Percentiles rank a stretch among this genome's conserved stretches.
Conservation (phyloP, 2,888 invertebrate genomes). For the Protophormia terraenovae region DNA sequence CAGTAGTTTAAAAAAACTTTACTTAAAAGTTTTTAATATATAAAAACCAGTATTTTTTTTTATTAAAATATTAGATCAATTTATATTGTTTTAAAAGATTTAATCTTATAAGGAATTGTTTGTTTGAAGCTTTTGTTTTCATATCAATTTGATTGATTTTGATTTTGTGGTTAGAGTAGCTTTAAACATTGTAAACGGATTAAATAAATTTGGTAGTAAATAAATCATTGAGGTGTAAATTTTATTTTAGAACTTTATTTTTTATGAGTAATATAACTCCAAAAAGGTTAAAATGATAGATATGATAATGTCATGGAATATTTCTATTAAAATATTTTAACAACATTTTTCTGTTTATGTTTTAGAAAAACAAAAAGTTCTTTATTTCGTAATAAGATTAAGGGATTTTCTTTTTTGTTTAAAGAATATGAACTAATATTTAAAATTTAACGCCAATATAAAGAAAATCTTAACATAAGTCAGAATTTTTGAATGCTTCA, state of each 20-base stretch:
- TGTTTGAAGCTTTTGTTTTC: neutral
- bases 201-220: neutral
- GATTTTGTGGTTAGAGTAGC: constrained; percentile 33
- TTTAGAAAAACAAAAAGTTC: neutral
- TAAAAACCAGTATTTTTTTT: constrained; percentile 32
- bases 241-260: neutral
- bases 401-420: neutral
- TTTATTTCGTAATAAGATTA: too few relatives aligned
- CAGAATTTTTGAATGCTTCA: neutral
- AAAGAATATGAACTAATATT: too few relatives aligned
- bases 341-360: neutral
- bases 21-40: neutral
- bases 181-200: constrained; percentile 41
- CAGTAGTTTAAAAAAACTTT: neutral
- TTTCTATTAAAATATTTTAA: neutral
- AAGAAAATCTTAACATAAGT: neutral
- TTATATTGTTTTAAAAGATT: too few relatives aligned
- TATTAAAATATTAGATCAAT: neutral
- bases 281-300: neutral
- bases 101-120: constrained; percentile 16
- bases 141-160: constrained; percentile 8
- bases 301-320: neutral
- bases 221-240: constrained; percentile 25
- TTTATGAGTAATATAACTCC: neutral
- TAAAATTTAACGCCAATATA: neutral